Conservation (phyloP, 2,888 invertebrate genomes). For the Cheilosia urbana region DNA sequence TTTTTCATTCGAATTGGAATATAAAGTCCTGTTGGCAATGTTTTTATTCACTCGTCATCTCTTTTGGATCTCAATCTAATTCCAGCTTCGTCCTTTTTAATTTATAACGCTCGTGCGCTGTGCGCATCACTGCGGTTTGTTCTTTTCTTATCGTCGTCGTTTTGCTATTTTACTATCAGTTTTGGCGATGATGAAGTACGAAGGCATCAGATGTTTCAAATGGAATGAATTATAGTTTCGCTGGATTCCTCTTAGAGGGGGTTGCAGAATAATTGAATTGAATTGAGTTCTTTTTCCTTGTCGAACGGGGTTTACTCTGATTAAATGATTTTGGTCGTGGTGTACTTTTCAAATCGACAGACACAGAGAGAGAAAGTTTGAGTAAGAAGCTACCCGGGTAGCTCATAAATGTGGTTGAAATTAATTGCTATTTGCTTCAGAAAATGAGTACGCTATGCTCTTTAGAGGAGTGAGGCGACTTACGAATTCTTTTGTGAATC, state of each 20-base stretch:
- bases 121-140: slow-evolving; percentile 19
- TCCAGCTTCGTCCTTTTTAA: slow-evolving; percentile 55
- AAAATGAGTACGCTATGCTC: no score
- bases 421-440: no score
- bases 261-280: slow-evolving; percentile 28
- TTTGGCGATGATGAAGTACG: slow-evolving; percentile 27
- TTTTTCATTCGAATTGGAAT: slow-evolving; percentile 57
- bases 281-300: slow-evolving; percentile 16
- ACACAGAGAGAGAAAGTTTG: slow-evolving; percentile 26
- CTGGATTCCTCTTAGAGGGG: slow-evolving; percentile 4
- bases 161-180: neutral
- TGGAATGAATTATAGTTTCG: slow-evolving; percentile 57
- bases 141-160: slow-evolving; percentile 8
- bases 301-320: slow-evolving; percentile 27
- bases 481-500: no score
- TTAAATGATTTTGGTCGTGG: slow-evolving; percentile 37
- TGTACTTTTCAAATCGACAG: neutral
- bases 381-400: neutral
- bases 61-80: slow-evolving; percentile 28
- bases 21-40: slow-evolving; percentile 30
- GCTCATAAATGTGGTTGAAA: neutral
- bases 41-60: slow-evolving; percentile 17
- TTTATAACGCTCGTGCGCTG: slow-evolving; percentile 43
- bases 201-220: slow-evolving; percentile 64
- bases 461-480: no score